phyloP scores from a whole-genome alignment of 64 coral and sea anemone species.

The Anthopleura sola region DNA sequence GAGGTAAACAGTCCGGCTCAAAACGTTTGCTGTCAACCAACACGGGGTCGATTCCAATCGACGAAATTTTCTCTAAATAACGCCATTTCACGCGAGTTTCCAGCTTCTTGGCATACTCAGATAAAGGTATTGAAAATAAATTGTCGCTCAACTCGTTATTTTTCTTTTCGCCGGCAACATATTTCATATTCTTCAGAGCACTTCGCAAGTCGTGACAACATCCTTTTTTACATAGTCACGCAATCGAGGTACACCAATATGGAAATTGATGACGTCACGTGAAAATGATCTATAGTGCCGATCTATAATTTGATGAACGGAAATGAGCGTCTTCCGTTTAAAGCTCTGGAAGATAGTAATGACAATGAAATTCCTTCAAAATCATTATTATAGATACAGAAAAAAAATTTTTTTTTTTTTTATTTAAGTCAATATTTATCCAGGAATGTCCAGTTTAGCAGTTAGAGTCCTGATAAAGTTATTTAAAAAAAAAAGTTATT shows the following conservation, averaged over 20 bases:
- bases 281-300: too few relatives aligned
- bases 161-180: not conserved
- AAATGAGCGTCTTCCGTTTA: too few relatives aligned
- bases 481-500: too few relatives aligned
- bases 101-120: conserved; percentile 11
- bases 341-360: too few relatives aligned
- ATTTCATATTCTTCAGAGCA: not conserved
- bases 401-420: too few relatives aligned
- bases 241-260: not conserved
- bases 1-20: conserved; percentile 19
- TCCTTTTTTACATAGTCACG: not conserved
- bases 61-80: conserved; percentile 31
- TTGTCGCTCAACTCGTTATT: not conserved
- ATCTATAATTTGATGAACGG: too few relatives aligned
- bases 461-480: too few relatives aligned
- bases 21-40: conserved; percentile 10
- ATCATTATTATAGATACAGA: too few relatives aligned
- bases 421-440: too few relatives aligned
- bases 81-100: conserved; percentile 25
- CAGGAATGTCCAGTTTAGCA: too few relatives aligned
- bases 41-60: conserved; percentile 37
- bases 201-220: not conserved
- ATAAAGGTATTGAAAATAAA: conserved; percentile 26
- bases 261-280: too few relatives aligned
- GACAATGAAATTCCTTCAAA: too few relatives aligned